These are phyloP conservation scores for Osmoderma eremita DNA, from an alignment of 2,888 invertebrate genomes.

Conservation along the genomic window DNA sequence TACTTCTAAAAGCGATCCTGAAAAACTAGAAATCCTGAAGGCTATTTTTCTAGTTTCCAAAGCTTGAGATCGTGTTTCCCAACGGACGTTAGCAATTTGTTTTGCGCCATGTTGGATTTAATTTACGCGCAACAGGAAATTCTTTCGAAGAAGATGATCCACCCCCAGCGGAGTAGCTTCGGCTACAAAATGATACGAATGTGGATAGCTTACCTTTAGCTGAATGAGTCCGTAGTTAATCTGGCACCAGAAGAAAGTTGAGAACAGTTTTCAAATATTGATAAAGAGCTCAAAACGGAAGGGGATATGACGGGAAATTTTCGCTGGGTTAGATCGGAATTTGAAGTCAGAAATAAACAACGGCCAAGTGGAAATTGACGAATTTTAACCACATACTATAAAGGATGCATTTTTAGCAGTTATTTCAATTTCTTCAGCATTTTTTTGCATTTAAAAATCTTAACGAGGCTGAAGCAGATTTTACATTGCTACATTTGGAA, in stretches of 20 bases:
- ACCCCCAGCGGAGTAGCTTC: conserved; percentile 21
- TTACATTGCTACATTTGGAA: not conserved
- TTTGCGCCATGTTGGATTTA: conserved; percentile 32
- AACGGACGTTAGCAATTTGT: conserved; percentile 6
- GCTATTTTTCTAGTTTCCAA: conserved; percentile 32
- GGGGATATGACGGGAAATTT: conserved; percentile 5
- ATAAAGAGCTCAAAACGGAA: conserved; percentile 9
- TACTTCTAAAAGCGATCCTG: not conserved
- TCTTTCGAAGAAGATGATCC: conserved; percentile 23
- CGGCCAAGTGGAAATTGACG: not conserved
- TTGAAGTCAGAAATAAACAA: conserved; percentile 4
- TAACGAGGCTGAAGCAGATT: not conserved
- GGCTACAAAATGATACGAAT: conserved; percentile 21
- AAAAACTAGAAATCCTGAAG: conserved; percentile 28
- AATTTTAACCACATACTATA: not conserved
- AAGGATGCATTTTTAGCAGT: not conserved
- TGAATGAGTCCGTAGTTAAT: conserved; percentile 1
- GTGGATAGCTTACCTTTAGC: conserved; percentile 26
- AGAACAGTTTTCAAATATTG: conserved; percentile 6
- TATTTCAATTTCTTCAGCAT: conserved; percentile 3
- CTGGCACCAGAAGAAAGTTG: conserved; percentile 1
- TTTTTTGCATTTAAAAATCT: conserved; percentile 10
- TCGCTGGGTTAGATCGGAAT: not conserved
- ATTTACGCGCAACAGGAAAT: conserved; percentile 13
- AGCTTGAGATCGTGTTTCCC: conserved; percentile 34